Percentiles rank a stretch among this genome's conserved stretches.
These are phyloP conservation scores for Poeciliopsis turneri DNA, from an alignment of 2,797 vertebrate genomes.

Conservation along the genomic window DNA sequence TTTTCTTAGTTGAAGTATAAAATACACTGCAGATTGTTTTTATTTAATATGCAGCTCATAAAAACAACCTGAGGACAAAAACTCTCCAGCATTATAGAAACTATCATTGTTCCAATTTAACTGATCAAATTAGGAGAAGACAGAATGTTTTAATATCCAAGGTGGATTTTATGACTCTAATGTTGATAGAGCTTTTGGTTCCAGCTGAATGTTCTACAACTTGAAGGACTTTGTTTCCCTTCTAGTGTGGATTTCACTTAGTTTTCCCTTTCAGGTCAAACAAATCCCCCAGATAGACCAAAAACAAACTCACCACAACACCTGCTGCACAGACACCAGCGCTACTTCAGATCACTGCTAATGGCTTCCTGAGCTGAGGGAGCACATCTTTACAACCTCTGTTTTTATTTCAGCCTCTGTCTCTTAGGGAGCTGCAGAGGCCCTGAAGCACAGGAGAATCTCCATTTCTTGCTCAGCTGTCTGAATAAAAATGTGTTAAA, in stretches of 20 bases:
- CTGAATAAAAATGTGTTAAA: not conserved
- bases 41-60: not conserved
- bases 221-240: not conserved
- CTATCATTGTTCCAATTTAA: not conserved
- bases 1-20: not conserved
- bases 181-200: not conserved
- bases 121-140: not conserved
- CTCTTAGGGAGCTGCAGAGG: not conserved
- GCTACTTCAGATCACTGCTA: not conserved
- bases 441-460: not conserved
- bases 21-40: not conserved
- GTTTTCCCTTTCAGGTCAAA: not conserved
- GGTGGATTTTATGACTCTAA: no score
- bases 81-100: not conserved
- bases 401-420: not conserved
- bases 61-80: conserved; percentile 1
- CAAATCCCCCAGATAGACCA: not conserved
- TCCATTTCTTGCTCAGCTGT: not conserved
- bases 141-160: not conserved
- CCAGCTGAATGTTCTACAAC: not conserved
- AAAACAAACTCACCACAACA: not conserved
- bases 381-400: not conserved
- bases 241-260: not conserved
- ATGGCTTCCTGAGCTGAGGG: not conserved
- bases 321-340: not conserved